These are phyloP conservation scores for Athetis lepigone DNA, from an alignment of 2,888 invertebrate genomes.

Conservation along the genomic window DNA sequence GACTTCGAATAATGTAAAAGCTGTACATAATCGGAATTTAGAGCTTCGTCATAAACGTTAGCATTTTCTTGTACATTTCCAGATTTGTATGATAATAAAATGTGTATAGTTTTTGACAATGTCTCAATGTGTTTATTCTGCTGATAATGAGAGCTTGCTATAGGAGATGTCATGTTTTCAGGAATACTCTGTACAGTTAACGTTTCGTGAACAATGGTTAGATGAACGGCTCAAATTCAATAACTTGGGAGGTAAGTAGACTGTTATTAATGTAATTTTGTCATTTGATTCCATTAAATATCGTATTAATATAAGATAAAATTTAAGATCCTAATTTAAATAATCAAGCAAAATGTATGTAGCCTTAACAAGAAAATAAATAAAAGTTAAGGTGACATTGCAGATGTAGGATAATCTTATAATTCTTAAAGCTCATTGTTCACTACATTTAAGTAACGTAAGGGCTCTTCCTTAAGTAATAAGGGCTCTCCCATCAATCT, in stretches of 20 bases:
- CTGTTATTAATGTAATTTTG: not conserved
- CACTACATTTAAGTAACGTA: too few relatives aligned
- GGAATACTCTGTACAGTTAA: constrained; percentile 99
- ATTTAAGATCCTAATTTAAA: not conserved
- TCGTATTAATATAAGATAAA: not conserved
- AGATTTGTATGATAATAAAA: not conserved
- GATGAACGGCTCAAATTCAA: constrained; percentile 97
- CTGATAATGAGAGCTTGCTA: constrained; percentile 29
- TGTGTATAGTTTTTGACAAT: constrained; percentile 55
- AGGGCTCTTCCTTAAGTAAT: too few relatives aligned
- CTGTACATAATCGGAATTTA: constrained; percentile 12
- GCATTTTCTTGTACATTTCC: not conserved
- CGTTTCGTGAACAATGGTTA: constrained; percentile 99
- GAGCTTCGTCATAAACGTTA: not conserved
- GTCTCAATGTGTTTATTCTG: constrained; percentile 49
- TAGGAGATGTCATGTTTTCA: constrained; percentile 85
- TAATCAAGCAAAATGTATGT: not conserved
- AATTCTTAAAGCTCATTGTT: too few relatives aligned
- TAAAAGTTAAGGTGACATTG: not conserved
- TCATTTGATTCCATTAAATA: not conserved
- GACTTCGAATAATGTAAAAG: not conserved
- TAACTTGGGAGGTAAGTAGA: constrained; percentile 94
- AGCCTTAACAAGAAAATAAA: constrained; percentile 4
- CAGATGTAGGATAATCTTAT: constrained; percentile 3
- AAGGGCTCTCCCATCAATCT: too few relatives aligned